Conservation (phyloP, 2,888 invertebrate species). For the Aphrophora alni region DNA sequence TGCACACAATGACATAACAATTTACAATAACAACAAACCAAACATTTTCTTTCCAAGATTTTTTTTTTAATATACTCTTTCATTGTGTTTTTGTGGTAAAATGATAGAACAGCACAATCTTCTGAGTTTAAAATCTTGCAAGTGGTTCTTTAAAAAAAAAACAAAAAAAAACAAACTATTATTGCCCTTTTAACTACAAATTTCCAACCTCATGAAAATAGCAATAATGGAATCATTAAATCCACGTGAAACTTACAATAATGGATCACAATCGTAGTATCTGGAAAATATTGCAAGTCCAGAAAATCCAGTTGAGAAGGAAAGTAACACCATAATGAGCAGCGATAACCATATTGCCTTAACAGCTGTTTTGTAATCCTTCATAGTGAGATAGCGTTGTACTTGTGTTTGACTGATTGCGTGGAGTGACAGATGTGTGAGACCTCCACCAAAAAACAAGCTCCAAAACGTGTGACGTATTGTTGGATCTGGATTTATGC, state of each 20-base stretch:
- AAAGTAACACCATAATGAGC: conserved; percentile 32
- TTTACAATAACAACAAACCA: too few relatives aligned
- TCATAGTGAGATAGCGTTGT: conserved; percentile 80
- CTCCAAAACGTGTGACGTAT: conserved; percentile 85
- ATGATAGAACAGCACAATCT: too few relatives aligned
- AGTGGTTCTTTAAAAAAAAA: too few relatives aligned
- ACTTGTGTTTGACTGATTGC: conserved; percentile 89
- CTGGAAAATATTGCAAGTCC: conserved; percentile 87
- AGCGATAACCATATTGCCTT: conserved; percentile 30
- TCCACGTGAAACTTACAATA: conserved; percentile 59
- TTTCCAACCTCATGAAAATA: too few relatives aligned
- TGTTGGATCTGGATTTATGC: conserved; percentile 79
- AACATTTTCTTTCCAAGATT: too few relatives aligned
- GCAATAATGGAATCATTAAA: too few relatives aligned
- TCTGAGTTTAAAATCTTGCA: too few relatives aligned
- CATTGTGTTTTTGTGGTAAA: too few relatives aligned
- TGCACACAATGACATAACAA: too few relatives aligned
- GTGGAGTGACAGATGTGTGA: conserved; percentile 81
- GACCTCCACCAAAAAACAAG: conserved; percentile 76
- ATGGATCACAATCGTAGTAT: conserved; percentile 84
- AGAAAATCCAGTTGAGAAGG: conserved; percentile 64
- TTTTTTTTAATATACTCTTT: too few relatives aligned
- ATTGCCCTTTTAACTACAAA: too few relatives aligned
- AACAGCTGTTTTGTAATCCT: conserved; percentile 32
- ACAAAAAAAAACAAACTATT: too few relatives aligned